These are phyloP conservation scores for Hydropotes inermis DNA, from an alignment of 2,113 vertebrate species.

Conservation along the genomic window DNA sequence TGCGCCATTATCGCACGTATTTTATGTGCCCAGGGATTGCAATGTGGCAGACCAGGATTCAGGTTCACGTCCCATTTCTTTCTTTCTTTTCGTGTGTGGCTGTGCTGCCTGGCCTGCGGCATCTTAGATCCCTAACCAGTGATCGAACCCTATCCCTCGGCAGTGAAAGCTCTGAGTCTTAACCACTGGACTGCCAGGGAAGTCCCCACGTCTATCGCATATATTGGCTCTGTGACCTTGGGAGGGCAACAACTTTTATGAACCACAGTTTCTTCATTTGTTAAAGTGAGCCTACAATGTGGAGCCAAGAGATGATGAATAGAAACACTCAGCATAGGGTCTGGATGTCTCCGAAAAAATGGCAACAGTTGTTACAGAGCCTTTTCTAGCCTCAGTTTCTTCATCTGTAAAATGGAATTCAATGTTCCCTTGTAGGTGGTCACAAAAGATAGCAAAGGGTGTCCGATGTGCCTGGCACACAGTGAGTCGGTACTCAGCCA, in stretches of 20 bases:
- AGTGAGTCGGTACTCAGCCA: neutral
- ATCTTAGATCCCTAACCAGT: neutral
- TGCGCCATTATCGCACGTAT: neutral
- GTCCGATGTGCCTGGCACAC: neutral
- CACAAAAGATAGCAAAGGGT: neutral
- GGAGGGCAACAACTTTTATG: neutral
- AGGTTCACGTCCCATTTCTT: neutral
- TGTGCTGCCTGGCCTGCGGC: neutral
- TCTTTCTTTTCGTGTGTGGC: neutral
- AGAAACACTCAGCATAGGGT: neutral
- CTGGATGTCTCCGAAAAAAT: neutral
- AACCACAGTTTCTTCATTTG: neutral
- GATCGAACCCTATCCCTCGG: neutral
- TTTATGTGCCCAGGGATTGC: neutral
- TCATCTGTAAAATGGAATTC: constrained; percentile 9
- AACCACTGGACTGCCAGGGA: neutral
- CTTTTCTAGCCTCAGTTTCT: neutral
- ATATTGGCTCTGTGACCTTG: neutral
- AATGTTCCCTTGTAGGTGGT: neutral
- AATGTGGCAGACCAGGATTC: neutral
- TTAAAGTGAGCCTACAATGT: neutral
- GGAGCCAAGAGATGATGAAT: neutral
- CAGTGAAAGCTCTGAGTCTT: neutral
- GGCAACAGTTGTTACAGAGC: neutral
- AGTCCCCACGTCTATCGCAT: neutral